Base-by-base conservation (phyloP, 2,797 vertebrate species). In the Epinephelus awoara region DNA sequence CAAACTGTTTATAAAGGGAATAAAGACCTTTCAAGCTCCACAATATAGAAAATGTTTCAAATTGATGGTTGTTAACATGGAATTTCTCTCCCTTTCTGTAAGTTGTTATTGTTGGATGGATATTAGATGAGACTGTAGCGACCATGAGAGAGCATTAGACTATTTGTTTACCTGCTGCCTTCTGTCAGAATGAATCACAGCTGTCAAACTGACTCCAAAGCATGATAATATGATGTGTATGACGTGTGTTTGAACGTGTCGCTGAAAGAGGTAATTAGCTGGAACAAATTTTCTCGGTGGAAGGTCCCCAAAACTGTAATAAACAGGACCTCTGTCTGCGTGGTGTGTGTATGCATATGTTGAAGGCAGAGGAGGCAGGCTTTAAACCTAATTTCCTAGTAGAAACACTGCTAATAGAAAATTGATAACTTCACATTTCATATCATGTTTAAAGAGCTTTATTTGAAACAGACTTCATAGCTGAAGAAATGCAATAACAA, bases 171-270 rank as follows among this genome's bases (percentile, higher is more conserved):
- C 23, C 67, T 29, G n/a, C 9, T 54, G 65, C 19, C 3, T 65
- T 52, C 6, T n/a, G 23, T 27, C 38, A 55, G 38, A 42, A 57
- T 57, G 18, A 68, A 56, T 56, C 40, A 68, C 54, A 58, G 40
- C 14, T 14, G 7, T 23, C 55, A 58, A 49, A 57, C 25, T 38
- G 34, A 34, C 15, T 71, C 14, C 23, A n/a, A 49, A 59, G 47
- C 29, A 47, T 47, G 6, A 29, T 57, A 12, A 10, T 12, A 38
- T 34, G 25, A 65, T 50, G 12, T 64, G 21, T 11, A 46, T 47
- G 25, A 69, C 17, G 19, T 57, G 40, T 40, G 13, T 57, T 44
- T 27, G 34, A 67, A 42, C 9, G 38, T 19, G 50, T 55, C 0
- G 19, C 50, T 44, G 6, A 67, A 67, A 55, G 21, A 55, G 5